A percentile compares a stretch with the other conserved stretches of the same genome.
Conservation (phyloP, 64 coral and sea anemone genomes). For the Stylophora pistillata region DNA sequence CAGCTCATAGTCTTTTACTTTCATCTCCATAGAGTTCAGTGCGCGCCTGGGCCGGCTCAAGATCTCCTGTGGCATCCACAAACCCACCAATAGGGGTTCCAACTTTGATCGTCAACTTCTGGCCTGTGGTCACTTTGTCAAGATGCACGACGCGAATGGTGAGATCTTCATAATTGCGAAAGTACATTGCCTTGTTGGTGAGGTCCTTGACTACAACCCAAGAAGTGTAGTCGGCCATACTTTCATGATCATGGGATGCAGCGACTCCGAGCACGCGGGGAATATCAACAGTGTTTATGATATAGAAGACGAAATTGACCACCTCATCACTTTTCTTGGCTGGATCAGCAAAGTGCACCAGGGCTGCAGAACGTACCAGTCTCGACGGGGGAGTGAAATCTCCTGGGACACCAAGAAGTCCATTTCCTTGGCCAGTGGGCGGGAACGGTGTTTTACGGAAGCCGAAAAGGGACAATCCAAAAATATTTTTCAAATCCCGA, state of each 20-base stretch:
- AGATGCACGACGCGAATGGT: no score
- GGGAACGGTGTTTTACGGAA: neutral
- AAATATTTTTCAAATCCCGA: no score
- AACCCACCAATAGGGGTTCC: no score
- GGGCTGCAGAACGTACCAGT: neutral
- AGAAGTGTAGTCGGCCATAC: constrained; percentile 4
- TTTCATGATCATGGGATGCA: constrained; percentile 10
- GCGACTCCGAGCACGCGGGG: constrained; percentile 29
- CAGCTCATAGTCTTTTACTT: no score
- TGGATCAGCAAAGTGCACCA: neutral
- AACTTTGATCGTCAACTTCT: no score
- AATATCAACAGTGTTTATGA: constrained; percentile 48
- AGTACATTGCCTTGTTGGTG: neutral
- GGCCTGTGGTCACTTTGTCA: no score
- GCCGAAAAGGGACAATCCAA: no score
- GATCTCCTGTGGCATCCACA: no score
- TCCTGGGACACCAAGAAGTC: neutral
- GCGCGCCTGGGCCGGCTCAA: no score
- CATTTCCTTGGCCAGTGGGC: neutral
- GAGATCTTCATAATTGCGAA: neutral
- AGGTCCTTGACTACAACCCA: constrained; percentile 17
- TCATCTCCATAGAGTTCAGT: no score
- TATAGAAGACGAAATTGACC: constrained; percentile 31
- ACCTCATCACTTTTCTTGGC: neutral
- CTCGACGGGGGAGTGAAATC: neutral